Evolutionary conservation across 1,140 invertebrate genomes (phyloP).

Genomic region (Leptonema lineaticorne): DNA sequence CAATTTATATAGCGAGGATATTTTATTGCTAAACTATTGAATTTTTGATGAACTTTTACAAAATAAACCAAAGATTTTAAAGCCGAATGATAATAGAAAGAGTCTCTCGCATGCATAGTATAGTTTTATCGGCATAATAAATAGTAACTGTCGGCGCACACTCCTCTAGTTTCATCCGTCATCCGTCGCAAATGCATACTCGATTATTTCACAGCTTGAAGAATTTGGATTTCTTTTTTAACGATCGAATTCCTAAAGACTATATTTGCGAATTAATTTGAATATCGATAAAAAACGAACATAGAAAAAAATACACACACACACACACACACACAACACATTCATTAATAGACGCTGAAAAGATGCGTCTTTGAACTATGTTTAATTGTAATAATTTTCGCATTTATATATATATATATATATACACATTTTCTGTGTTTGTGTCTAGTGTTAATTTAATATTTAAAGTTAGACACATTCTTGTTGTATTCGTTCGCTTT

Average conservation of each 20-base stretch:
- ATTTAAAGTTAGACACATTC: conserved; percentile 8
- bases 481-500: conserved; percentile 22
- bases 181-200: conserved; percentile 1
- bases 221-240: not conserved
- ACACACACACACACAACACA: not conserved
- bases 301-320: not conserved
- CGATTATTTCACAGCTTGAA: conserved; percentile 5
- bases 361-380: not conserved
- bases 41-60: conserved; percentile 12
- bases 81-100: too few relatives aligned
- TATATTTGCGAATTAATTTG: not conserved
- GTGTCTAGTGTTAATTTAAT: conserved; percentile 12
- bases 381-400: conserved; percentile 4
- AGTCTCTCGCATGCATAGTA: too few relatives aligned
- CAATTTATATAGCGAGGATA: not conserved
- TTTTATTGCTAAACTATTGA: not conserved
- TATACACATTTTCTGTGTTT: too few relatives aligned
- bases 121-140: too few relatives aligned
- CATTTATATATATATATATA: conserved; percentile 3
- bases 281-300: not conserved
- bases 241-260: not conserved
- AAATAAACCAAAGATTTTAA: not conserved
- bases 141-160: too few relatives aligned
- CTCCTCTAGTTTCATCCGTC: not conserved
- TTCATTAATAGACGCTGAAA: not conserved